Conservation (phyloP, 2,888 invertebrate species). For the Drosophila hamatofila region DNA sequence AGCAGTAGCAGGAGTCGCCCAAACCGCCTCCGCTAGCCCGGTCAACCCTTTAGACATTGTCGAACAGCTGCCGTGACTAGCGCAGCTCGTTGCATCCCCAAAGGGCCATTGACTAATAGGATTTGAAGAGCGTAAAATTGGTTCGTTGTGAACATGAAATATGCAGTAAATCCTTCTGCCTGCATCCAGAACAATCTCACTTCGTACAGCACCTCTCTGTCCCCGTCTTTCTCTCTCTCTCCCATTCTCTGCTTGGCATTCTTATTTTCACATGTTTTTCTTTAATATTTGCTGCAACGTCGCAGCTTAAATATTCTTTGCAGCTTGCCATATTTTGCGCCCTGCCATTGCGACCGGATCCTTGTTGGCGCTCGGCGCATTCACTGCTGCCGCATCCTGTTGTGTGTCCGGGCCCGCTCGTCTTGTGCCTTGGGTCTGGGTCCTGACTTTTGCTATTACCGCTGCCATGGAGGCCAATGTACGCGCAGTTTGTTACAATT, state of each 20-base stretch:
- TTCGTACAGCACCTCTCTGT: background rate
- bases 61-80: slow-evolving; percentile 73
- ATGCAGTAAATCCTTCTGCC: slow-evolving; percentile 85
- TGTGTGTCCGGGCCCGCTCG: slow-evolving; percentile 15
- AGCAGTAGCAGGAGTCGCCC: slow-evolving; percentile 31
- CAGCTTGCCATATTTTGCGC: slow-evolving; percentile 62
- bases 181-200: slow-evolving; percentile 55
- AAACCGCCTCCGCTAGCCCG: slow-evolving; percentile 9
- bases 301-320: slow-evolving; percentile 78
- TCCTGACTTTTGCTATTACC: slow-evolving; percentile 73
- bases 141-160: slow-evolving; percentile 86
- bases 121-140: slow-evolving; percentile 86
- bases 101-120: slow-evolving; percentile 85
- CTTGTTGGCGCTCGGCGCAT: slow-evolving; percentile 25
- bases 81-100: slow-evolving; percentile 72
- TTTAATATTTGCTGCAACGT: slow-evolving; percentile 77
- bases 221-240: background rate
- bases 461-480: slow-evolving; percentile 66
- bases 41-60: slow-evolving; percentile 69
- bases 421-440: slow-evolving; percentile 34
- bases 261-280: slow-evolving; percentile 70
- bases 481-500: slow-evolving; percentile 77
- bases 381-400: slow-evolving; percentile 30
- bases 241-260: slow-evolving; percentile 15
- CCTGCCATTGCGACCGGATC: slow-evolving; percentile 46